Percentiles rank a stretch among this genome's conserved stretches.
Conservation (phyloP, 2,888 invertebrate species). For the Halictus ligatus region DNA sequence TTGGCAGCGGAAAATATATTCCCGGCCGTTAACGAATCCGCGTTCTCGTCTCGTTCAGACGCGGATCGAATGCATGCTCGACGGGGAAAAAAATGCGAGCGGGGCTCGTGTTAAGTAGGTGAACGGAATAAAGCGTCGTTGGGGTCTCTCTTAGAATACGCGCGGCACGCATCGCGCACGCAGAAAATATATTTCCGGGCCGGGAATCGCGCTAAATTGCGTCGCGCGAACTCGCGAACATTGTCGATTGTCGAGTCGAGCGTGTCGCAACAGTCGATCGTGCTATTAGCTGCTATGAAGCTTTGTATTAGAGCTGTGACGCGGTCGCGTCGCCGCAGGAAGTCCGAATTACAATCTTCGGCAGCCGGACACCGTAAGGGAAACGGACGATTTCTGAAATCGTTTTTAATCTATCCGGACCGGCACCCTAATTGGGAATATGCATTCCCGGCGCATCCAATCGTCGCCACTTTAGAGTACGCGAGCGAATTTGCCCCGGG, state of each 20-base stretch:
- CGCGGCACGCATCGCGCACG: neutral
- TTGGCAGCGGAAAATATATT: slow-evolving; percentile 32
- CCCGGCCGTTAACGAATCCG: slow-evolving; percentile 53
- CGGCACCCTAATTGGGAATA: neutral
- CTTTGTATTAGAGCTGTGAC: neutral
- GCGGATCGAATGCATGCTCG: neutral
- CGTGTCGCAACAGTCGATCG: slow-evolving; percentile 13
- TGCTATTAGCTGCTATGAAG: slow-evolving; percentile 19
- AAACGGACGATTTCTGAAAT: neutral
- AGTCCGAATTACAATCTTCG: slow-evolving; percentile 34
- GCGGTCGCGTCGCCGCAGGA: slow-evolving; percentile 17
- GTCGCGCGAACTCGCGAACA: slow-evolving; percentile 2
- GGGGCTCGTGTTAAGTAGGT: slow-evolving; percentile 21
- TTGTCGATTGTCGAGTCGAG: neutral
- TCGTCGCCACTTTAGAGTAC: neutral
- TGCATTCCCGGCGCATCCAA: neutral
- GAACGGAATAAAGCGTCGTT: slow-evolving; percentile 39
- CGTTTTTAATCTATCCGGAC: neutral
- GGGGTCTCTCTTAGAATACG: neutral
- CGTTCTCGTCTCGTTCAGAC: slow-evolving; percentile 41
- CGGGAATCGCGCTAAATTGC: slow-evolving; percentile 32
- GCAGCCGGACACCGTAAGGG: slow-evolving; percentile 7
- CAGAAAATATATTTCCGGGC: slow-evolving; percentile 8
- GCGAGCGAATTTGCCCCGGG: neutral
- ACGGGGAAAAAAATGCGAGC: slow-evolving; percentile 9